Base-by-base conservation (phyloP, 2,888 invertebrate species). In the Ectropis crepuscularia region DNA sequence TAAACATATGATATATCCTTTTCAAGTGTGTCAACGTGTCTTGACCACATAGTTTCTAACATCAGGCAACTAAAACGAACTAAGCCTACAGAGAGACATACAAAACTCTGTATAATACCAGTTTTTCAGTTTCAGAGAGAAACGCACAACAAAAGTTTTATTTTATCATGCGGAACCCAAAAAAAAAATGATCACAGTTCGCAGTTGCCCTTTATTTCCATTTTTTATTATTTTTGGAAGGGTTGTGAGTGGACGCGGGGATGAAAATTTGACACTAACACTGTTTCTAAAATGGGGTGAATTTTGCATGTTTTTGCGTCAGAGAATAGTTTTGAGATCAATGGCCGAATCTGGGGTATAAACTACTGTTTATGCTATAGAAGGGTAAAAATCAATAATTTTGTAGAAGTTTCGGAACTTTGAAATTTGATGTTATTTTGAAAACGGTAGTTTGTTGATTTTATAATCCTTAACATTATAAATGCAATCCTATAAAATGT, bases 211-310 rank as follows among this genome's bases (percentile, higher is more conserved):
- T 38, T n/a, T 41, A 55, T 47, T 55, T 46, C 39, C 16, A 41
- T 39, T 83, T 83, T 83, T 86, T 63, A 59, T 63, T 63, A 58
- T 63, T 83, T 80, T 80, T 80, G 81, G 77, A 79, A 87, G 87
- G 91, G 91, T 89, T 87, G 86, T 81, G 86, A 91, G 91, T 91
- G 90, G 91, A 89, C 90, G 82, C 83, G 80, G 89, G 86, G 86
- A 81, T 74, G 85, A 83, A 90, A 88, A 86, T 86, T 88, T 89
- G 84, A 87, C 85, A 88, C 90, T 88, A 84, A 86, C 82, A 85
- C 81, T 82, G 78, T 86, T 86, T 81, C 77, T 81, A 82, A 64
- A 85, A 81, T 89, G 77, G 88, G 88, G 89, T 82, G 86, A 81
- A 65, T 43, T 65, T 82, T 81, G 78, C 79, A 79, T 84, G 78